Evolutionary conservation across 1,140 invertebrate genomes (phyloP).

Genomic region (Catajapyx aquilonaris): DNA sequence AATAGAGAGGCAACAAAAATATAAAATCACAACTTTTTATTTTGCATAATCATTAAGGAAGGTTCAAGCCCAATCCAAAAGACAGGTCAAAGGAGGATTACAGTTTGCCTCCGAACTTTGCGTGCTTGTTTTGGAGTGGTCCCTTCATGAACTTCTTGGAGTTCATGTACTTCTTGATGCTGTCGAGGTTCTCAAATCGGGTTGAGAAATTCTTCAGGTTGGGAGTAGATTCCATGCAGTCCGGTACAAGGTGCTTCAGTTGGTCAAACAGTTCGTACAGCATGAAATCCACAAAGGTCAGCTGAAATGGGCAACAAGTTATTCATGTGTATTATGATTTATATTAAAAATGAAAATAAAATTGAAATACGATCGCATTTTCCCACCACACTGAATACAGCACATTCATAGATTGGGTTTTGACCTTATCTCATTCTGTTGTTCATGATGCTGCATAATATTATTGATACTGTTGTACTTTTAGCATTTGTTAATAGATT

Average conservation of each 20-base stretch:
- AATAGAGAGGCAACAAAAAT: too few relatives aligned
- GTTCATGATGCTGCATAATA: too few relatives aligned
- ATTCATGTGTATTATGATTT: slow-evolving; percentile 1
- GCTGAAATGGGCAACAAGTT: slow-evolving; percentile 14
- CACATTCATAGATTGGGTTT: too few relatives aligned
- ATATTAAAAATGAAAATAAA: not conserved
- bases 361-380: too few relatives aligned
- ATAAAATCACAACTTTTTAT: too few relatives aligned
- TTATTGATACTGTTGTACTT: too few relatives aligned
- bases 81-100: too few relatives aligned
- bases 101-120: slow-evolving; percentile 17
- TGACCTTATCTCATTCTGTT: too few relatives aligned
- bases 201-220: slow-evolving; percentile 21
- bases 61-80: too few relatives aligned
- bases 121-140: slow-evolving; percentile 21
- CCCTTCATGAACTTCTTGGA: slow-evolving; percentile 18
- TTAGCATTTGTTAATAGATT: too few relatives aligned
- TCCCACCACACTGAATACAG: too few relatives aligned
- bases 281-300: slow-evolving; percentile 27
- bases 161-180: slow-evolving; percentile 20
- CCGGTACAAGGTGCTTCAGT: slow-evolving; percentile 18
- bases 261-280: slow-evolving; percentile 27
- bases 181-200: slow-evolving; percentile 18
- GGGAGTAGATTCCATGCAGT: slow-evolving; percentile 19
- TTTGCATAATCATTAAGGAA: too few relatives aligned